Evolutionary conservation across 2,113 vertebrate species (phyloP).

Genomic region (Leucopternis melanops): DNA sequence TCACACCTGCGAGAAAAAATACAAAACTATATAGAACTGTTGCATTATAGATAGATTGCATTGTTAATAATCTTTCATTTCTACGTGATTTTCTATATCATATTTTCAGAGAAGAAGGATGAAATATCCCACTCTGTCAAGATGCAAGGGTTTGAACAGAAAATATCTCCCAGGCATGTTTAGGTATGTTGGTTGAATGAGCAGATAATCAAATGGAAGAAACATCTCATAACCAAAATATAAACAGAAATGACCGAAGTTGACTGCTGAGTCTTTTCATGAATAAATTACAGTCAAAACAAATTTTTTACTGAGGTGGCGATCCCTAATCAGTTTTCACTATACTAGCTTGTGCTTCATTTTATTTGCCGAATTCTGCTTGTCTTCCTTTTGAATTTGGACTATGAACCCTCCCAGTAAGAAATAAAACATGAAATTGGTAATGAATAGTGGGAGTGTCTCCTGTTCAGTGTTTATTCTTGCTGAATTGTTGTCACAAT

Average conservation of each 20-base stretch:
- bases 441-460: not conserved
- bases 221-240: not conserved
- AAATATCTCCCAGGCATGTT: not conserved
- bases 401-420: not conserved
- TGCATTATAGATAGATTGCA: not conserved
- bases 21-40: not conserved
- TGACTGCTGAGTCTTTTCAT: not conserved
- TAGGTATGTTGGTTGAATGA: conserved; percentile 1
- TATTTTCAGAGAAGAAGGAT: not conserved
- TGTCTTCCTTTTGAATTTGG: not conserved
- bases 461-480: not conserved
- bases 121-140: not conserved
- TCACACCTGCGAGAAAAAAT: not conserved
- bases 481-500: not conserved
- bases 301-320: not conserved
- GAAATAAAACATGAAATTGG: not conserved
- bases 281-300: conserved; percentile 33
- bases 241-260: not conserved
- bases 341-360: not conserved
- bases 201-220: conserved; percentile 1
- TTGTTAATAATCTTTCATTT: not conserved
- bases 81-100: not conserved
- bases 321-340: not conserved
- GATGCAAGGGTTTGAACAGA: not conserved
- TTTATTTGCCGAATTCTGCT: not conserved